A percentile compares a stretch with the other conserved stretches of the same genome.
Evolutionary conservation across 2,113 vertebrate species (phyloP).

Genomic region (Percopsis transmontana): DNA sequence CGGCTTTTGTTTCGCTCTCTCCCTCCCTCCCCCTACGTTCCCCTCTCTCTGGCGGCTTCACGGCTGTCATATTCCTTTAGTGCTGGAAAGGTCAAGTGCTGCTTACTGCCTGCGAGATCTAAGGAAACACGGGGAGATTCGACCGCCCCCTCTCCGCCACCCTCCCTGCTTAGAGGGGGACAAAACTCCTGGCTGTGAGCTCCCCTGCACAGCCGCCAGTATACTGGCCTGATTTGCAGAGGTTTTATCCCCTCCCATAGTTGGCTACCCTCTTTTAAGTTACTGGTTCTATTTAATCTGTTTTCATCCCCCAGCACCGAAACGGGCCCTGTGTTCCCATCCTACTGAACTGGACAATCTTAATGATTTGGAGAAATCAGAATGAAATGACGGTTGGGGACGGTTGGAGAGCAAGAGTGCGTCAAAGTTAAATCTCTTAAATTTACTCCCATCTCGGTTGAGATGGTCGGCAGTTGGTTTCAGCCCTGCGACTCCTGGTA

Average conservation of each 20-base stretch:
- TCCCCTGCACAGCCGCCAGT: constrained; percentile 59
- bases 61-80: constrained; percentile 85
- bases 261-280: constrained; percentile 61
- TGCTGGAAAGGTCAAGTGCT: constrained; percentile 81
- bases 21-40: constrained; percentile 17
- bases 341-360: constrained; percentile 54
- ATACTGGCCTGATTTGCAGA: too few species aligned
- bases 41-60: constrained; percentile 69
- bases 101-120: constrained; percentile 79
- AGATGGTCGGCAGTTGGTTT: constrained; percentile 5
- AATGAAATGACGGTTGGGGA: constrained; percentile 54
- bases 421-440: too few species aligned
- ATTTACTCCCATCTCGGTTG: too few species aligned
- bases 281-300: constrained; percentile 34
- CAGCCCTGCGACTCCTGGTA: constrained; percentile 7
- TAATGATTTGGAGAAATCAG: constrained; percentile 60
- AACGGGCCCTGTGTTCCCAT: constrained; percentile 42
- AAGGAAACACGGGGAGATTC: constrained; percentile 67
- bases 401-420: constrained; percentile 9
- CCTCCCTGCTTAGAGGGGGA: constrained; percentile 56
- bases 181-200: constrained; percentile 55
- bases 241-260: constrained; percentile 35
- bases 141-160: constrained; percentile 35
- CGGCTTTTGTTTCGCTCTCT: constrained; percentile 77
- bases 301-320: constrained; percentile 51